phyloP scores from a whole-genome alignment of 2,113 vertebrate species.

The Pleuronectes platessa region DNA sequence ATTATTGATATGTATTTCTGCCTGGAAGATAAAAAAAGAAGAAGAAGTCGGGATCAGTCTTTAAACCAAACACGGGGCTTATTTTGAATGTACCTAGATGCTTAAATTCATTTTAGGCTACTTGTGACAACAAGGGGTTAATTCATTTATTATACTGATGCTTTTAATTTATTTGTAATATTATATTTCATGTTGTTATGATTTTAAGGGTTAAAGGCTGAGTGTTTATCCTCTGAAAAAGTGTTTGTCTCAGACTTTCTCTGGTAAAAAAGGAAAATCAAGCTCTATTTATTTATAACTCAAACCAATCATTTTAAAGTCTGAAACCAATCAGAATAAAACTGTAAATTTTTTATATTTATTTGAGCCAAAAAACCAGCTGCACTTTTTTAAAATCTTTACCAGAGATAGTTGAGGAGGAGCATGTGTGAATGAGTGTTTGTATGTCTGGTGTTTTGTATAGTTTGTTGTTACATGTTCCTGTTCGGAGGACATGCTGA shows the following conservation, averaged over 20 bases:
- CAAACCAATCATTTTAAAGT: constrained; percentile 32
- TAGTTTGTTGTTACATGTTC: constrained; percentile 28
- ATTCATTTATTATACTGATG: constrained; percentile 60
- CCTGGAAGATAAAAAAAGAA: constrained; percentile 12
- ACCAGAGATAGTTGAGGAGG: constrained; percentile 37
- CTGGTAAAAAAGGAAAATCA: constrained; percentile 24
- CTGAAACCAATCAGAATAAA: constrained; percentile 13
- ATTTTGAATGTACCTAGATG: constrained; percentile 58
- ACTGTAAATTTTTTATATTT: constrained; percentile 7
- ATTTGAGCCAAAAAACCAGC: neutral
- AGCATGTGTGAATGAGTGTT: constrained; percentile 15
- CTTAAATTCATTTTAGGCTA: constrained; percentile 32
- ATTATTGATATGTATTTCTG: constrained; percentile 5
- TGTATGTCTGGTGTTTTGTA: constrained; percentile 14
- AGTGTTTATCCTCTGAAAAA: constrained; percentile 31
- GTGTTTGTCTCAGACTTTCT: constrained; percentile 32
- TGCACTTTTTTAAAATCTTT: neutral
- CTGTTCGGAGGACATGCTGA: constrained; percentile 10
- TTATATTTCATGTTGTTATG: constrained; percentile 41
- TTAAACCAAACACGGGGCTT: constrained; percentile 55
- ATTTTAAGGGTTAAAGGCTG: constrained; percentile 30
- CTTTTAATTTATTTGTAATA: constrained; percentile 69
- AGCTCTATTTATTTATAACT: neutral
- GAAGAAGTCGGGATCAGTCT: constrained; percentile 13
- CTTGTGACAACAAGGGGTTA: constrained; percentile 12